phyloP scores from a whole-genome alignment of 2,797 vertebrate species.

The Miichthys miiuy region DNA sequence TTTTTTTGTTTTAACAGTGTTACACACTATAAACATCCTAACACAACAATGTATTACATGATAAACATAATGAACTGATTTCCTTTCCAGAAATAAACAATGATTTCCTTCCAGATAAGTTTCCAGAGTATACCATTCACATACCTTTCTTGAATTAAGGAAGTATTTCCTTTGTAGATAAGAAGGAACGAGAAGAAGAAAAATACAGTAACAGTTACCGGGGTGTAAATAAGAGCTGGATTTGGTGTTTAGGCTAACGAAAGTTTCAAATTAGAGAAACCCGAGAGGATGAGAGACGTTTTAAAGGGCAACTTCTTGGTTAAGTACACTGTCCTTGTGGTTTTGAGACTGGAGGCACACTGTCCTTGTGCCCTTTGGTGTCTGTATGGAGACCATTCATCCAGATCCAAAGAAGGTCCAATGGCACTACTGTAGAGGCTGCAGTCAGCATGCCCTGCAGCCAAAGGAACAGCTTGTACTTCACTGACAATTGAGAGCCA shows the following conservation, averaged over 20 bases:
- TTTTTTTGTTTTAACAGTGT: not conserved
- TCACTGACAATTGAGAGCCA: slow-evolving; percentile 5
- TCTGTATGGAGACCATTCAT: slow-evolving; percentile 27
- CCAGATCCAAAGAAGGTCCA: slow-evolving; percentile 25
- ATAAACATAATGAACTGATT: slow-evolving; percentile 11
- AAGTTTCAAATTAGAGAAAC: not conserved
- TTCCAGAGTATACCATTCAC: not conserved
- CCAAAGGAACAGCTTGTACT: slow-evolving; percentile 19
- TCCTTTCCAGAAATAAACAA: slow-evolving; percentile 25
- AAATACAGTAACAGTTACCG: not conserved
- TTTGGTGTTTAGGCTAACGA: not conserved
- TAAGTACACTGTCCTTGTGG: not conserved
- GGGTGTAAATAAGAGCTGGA: slow-evolving; percentile 9
- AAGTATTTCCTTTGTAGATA: slow-evolving; percentile 28
- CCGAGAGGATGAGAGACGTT: not conserved
- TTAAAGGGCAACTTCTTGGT: slow-evolving; percentile 7
- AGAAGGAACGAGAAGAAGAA: not conserved
- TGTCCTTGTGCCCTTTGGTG: slow-evolving; percentile 7
- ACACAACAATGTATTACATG: not conserved
- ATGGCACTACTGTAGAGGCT: slow-evolving; percentile 13
- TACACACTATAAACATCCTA: not conserved
- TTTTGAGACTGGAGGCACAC: not conserved
- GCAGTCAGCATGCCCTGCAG: slow-evolving; percentile 26
- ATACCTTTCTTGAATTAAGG: slow-evolving; percentile 3
- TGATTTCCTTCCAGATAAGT: slow-evolving; percentile 6